Base-by-base conservation (phyloP, 2,113 vertebrate species). In the Elephas maximus region DNA sequence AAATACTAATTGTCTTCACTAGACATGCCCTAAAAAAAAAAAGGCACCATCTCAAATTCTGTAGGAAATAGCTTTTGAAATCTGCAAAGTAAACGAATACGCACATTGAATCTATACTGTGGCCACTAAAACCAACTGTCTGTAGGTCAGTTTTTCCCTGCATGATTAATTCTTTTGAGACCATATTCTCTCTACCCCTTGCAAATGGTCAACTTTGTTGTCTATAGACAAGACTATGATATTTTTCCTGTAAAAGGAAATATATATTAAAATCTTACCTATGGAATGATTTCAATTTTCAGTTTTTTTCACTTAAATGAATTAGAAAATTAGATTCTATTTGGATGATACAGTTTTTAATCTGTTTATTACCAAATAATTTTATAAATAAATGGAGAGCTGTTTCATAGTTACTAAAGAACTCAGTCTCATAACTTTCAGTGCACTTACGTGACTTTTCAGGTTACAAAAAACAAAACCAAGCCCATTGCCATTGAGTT, bases 241-340 rank as follows among this genome's bases (percentile, higher is more conserved):
- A 62, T 63, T 82, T 77, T 48, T 33, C 37, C 73, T 77, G 4
- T 73, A 74, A 86, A 95, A 94, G 10, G 44, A 15, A 69, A 67
- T 33, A 65, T 41, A 44, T 14, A 76, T 51, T 65, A 85, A 88
- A 94, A 91, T 90, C 11, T 88, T 90, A 77, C n/a, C 81, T 95
- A 60, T 51, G 26, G 23, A 60, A 86, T 91, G 28, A 79, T 65
- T 89, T 94, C 63, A 79, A 74, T 57, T 23, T 94, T 89, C 26
- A 26, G 62, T 73, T 87, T 18, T 57, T 90, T 57, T 63, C 92
- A 78, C 9, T 62, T 24, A n/a, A 90, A 63, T 33, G 60, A 96
- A n/a, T 62, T n/a, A 84, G 62, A 76, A 94, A 74, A 57, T 11
- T 24, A 94, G 57, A 74, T 83, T 87, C 21, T 57, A 4, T 62